Percentiles rank a stretch among this genome's conserved stretches.
Conservation (phyloP, 2,888 invertebrate species). For the Lasioglossum vierecki region DNA sequence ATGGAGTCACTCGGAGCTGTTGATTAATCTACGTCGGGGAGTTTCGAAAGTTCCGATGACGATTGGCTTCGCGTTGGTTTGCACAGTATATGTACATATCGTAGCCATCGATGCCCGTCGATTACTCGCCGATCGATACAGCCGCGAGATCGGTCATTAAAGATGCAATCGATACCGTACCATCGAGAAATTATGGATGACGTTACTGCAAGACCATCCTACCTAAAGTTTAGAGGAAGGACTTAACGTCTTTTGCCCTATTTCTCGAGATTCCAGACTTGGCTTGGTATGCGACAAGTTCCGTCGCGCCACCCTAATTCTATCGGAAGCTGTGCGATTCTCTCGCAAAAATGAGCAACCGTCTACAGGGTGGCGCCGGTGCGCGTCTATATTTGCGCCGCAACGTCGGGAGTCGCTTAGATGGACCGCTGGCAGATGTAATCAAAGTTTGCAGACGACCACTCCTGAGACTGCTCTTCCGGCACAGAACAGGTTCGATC, state of each 20-base stretch:
- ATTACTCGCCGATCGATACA: background rate
- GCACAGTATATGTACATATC: background rate
- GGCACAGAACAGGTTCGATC: conserved; percentile 69
- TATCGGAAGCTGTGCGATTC: background rate
- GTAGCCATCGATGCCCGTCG: background rate
- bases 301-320: background rate
- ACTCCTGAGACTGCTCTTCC: conserved; percentile 67
- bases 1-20: background rate
- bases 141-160: background rate
- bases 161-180: background rate
- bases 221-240: background rate
- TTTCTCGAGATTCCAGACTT: background rate
- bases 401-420: conserved; percentile 39
- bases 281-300: background rate
- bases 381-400: conserved; percentile 64
- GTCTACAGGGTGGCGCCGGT: conserved; percentile 35
- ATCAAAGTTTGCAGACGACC: conserved; percentile 81
- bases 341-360: background rate
- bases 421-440: conserved; percentile 75
- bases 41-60: conserved; percentile 8
- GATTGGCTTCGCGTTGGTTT: background rate
- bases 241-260: background rate
- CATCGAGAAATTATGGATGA: background rate
- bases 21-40: background rate
- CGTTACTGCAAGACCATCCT: background rate